phyloP scores from a whole-genome alignment of 2,797 vertebrate genomes.

The Epinephelus awoara region DNA sequence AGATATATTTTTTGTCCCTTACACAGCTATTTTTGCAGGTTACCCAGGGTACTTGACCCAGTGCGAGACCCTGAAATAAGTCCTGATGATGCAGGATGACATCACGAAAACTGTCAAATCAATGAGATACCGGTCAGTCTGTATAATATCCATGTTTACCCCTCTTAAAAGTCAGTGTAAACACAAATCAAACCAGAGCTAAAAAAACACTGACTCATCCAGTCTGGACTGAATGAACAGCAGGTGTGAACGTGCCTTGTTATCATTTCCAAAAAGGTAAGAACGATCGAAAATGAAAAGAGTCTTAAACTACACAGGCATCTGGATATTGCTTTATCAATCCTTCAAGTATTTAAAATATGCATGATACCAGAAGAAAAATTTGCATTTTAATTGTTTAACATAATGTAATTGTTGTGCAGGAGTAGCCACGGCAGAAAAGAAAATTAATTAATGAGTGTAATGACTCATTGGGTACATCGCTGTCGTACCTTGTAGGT shows the following conservation, averaged over 20 bases:
- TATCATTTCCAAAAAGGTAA: background rate
- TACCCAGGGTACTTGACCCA: no score
- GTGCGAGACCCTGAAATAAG: no score
- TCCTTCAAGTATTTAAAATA: constrained; percentile 28
- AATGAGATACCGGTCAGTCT: no score
- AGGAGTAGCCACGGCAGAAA: constrained; percentile 45
- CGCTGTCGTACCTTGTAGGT: constrained; percentile 51
- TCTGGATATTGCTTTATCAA: constrained; percentile 19
- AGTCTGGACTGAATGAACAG: background rate
- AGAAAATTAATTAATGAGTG: constrained; percentile 62
- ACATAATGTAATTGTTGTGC: constrained; percentile 51
- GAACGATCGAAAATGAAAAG: background rate
- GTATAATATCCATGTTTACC: no score
- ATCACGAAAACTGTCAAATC: no score
- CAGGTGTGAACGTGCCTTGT: background rate
- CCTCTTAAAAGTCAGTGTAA: no score
- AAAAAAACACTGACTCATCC: background rate
- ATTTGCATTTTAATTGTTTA: constrained; percentile 70
- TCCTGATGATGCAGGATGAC: no score
- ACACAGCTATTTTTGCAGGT: no score
- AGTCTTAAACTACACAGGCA: background rate
- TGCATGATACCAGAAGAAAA: constrained; percentile 35
- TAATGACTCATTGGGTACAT: constrained; percentile 52
- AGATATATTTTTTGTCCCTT: no score
- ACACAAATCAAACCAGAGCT: background rate